Conservation (phyloP, 2,888 invertebrate species). For the Cephus sareptanus region DNA sequence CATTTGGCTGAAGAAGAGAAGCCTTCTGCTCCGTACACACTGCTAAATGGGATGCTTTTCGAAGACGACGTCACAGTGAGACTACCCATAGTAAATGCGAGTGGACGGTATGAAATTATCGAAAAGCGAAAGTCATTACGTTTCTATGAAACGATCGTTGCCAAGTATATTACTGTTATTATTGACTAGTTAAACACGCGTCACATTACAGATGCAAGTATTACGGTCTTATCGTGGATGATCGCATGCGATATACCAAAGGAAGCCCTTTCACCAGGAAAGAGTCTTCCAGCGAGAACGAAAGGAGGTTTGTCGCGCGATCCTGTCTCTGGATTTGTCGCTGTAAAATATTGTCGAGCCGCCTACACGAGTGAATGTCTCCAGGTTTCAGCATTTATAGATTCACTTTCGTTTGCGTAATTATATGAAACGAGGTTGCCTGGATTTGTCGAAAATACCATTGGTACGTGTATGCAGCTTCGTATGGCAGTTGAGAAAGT, state of each 20-base stretch:
- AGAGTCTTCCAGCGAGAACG: neutral
- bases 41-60: neutral
- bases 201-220: neutral
- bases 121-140: neutral
- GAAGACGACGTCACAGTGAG: neutral
- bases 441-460: neutral
- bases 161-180: neutral
- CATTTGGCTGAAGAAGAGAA: neutral
- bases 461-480: neutral
- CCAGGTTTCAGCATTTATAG: neutral
- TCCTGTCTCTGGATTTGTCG: neutral
- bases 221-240: neutral
- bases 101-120: neutral
- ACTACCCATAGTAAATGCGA: neutral
- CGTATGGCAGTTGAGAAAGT: neutral
- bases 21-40: neutral
- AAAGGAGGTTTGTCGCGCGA: neutral
- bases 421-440: slow-evolving; percentile 1
- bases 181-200: neutral
- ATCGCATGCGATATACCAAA: neutral
- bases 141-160: neutral
- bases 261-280: neutral
- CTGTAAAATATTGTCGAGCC: neutral
- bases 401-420: slow-evolving; percentile 5
- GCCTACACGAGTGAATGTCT: slow-evolving; percentile 5